Percentiles rank a stretch among this genome's conserved stretches.
phyloP scores from a whole-genome alignment of 1,140 invertebrate genomes.

The Cylas formicarius region DNA sequence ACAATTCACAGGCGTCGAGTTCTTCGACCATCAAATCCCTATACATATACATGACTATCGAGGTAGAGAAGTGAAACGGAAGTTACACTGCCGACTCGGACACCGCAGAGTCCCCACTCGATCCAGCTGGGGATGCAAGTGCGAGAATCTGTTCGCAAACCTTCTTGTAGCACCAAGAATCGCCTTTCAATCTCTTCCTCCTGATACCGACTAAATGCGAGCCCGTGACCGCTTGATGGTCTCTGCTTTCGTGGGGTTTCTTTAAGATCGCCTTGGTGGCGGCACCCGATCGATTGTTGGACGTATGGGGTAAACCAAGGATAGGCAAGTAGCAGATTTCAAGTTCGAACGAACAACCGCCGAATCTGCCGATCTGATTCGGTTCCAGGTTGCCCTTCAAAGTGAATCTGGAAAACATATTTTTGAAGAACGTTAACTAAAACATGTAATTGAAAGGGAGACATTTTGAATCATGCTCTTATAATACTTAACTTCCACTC shows the following conservation, averaged over 20 bases:
- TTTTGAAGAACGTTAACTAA: too few relatives aligned
- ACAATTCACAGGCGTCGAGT: too few relatives aligned
- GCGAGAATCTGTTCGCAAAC: slow-evolving; percentile 77
- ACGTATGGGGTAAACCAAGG: slow-evolving; percentile 29
- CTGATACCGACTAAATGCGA: slow-evolving; percentile 57
- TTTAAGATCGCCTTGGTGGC: slow-evolving; percentile 29
- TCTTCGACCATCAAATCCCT: too few relatives aligned
- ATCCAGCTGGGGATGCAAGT: slow-evolving; percentile 48
- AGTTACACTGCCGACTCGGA: slow-evolving; percentile 13
- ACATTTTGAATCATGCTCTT: too few relatives aligned
- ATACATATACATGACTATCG: too few relatives aligned
- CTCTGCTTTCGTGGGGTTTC: slow-evolving; percentile 8
- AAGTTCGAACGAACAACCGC: slow-evolving; percentile 65
- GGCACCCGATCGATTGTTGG: slow-evolving; percentile 14
- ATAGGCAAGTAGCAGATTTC: slow-evolving; percentile 65
- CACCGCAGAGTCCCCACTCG: neutral
- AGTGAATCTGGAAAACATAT: slow-evolving; percentile 49
- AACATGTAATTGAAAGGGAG: too few relatives aligned
- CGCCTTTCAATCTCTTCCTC: slow-evolving; percentile 72
- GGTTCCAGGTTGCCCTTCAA: slow-evolving; percentile 55
- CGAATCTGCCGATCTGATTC: slow-evolving; percentile 35
- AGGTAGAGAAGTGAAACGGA: too few relatives aligned
- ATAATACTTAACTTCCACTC: too few relatives aligned
- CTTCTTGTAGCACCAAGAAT: slow-evolving; percentile 79
- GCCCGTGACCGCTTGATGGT: slow-evolving; percentile 1